A percentile compares a stretch with the other conserved stretches of the same genome.
These are phyloP conservation scores for Sycophaga agraensis DNA, from an alignment of 1,140 invertebrate genomes.

Conservation along the genomic window DNA sequence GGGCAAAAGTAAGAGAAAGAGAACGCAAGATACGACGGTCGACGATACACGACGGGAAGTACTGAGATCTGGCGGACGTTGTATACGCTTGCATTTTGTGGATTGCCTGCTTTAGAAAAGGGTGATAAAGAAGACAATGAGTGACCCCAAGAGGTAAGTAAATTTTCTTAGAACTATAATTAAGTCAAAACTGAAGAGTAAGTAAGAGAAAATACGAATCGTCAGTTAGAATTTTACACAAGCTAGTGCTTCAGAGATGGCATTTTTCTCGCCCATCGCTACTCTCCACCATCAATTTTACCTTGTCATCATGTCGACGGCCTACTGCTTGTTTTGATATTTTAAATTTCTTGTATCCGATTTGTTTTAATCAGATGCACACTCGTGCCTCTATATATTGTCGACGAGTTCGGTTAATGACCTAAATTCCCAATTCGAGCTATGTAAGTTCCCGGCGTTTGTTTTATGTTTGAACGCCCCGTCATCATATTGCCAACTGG, in stretches of 20 bases:
- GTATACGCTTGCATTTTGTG: conserved; percentile 18
- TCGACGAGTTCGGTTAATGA: too few species aligned
- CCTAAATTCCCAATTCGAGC: too few species aligned
- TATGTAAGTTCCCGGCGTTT: not conserved
- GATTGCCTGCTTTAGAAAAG: not conserved
- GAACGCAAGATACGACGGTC: not conserved
- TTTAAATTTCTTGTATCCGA: too few species aligned
- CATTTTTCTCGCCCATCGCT: conserved; percentile 6
- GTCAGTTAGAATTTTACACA: not conserved
- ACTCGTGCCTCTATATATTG: too few species aligned
- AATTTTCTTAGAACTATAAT: conserved; percentile 12
- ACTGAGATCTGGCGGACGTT: conserved; percentile 7
- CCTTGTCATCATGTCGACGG: conserved; percentile 58
- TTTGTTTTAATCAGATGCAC: too few species aligned
- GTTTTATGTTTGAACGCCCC: not conserved
- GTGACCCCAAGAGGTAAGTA: conserved; percentile 50
- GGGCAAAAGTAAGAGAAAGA: not conserved
- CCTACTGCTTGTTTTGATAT: conserved; percentile 40
- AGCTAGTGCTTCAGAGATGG: not conserved
- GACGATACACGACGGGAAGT: too few species aligned
- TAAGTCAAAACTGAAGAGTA: conserved; percentile 10
- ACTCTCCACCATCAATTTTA: conserved; percentile 49
- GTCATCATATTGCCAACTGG: conserved; percentile 8
- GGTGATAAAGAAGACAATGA: conserved; percentile 36
- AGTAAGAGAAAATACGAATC: not conserved